Conservation (phyloP, 1,140 invertebrate genomes). For the Chironomus striatipennis region DNA sequence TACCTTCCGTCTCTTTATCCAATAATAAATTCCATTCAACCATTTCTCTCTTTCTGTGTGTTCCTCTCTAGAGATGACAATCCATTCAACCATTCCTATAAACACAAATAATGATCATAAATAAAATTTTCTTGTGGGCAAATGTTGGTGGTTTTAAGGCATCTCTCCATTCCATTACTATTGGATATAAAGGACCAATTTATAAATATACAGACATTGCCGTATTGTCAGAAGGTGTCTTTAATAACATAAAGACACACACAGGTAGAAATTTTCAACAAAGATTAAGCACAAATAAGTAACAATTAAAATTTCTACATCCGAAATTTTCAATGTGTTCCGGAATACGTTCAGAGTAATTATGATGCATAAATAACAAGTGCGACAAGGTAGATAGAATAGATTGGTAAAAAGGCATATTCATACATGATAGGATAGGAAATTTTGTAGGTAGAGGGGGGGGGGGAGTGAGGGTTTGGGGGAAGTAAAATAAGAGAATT, state of each 20-base stretch:
- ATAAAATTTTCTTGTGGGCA: constrained; percentile 3
- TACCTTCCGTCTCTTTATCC: background rate
- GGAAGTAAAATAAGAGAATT: background rate
- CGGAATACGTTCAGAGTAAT: background rate
- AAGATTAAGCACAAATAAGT: constrained; percentile 13
- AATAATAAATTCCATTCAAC: constrained; percentile 4
- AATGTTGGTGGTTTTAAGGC: background rate
- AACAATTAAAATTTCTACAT: constrained; percentile 4
- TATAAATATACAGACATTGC: background rate
- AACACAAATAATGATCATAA: constrained; percentile 2
- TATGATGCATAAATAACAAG: constrained; percentile 14
- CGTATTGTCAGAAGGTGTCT: background rate
- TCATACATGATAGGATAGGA: too few relatives aligned
- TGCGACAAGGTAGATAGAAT: constrained; percentile 6
- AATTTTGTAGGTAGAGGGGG: too few relatives aligned
- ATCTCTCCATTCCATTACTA: background rate
- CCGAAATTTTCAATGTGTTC: background rate
- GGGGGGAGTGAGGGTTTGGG: too few relatives aligned
- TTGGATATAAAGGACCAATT: background rate
- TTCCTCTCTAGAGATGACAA: background rate
- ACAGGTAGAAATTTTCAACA: background rate
- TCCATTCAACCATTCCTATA: background rate
- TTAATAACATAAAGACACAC: background rate
- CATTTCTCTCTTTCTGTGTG: too few relatives aligned
- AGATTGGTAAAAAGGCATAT: background rate